Conservation (phyloP, 1,140 invertebrate genomes). For the Calycopis cecrops region DNA sequence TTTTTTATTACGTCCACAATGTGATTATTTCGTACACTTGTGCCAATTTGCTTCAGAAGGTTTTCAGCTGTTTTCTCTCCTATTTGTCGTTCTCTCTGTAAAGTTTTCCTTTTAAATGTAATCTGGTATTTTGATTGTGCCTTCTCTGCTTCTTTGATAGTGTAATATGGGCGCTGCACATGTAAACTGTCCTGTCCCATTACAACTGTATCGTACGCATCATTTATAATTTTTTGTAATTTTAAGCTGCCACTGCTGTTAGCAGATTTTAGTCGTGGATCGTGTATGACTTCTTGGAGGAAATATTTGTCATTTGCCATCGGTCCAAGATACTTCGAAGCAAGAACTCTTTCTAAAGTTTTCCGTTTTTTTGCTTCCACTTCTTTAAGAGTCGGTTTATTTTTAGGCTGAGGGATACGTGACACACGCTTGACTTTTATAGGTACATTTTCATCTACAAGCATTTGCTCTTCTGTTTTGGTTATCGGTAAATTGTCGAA, state of each 20-base stretch:
- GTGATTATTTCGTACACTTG: constrained; percentile 37
- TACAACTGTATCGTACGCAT: constrained; percentile 62
- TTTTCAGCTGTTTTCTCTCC: constrained; percentile 64
- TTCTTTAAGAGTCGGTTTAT: constrained; percentile 56
- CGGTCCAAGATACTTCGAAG: constrained; percentile 74
- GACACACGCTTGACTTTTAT: constrained; percentile 49
- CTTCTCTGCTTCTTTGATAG: constrained; percentile 73
- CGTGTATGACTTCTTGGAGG: constrained; percentile 58
- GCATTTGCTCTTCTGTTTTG: constrained; percentile 47
- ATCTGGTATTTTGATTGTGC: constrained; percentile 64
- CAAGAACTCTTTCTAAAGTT: constrained; percentile 63
- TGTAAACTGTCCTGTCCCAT: constrained; percentile 73
- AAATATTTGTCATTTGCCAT: constrained; percentile 76
- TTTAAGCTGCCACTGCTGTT: constrained; percentile 64
- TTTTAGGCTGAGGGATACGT: constrained; percentile 51
- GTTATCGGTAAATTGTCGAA: constrained; percentile 62
- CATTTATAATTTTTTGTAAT: constrained; percentile 55
- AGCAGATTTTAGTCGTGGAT: constrained; percentile 63
- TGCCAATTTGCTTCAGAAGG: constrained; percentile 54
- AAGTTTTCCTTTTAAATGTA: constrained; percentile 59
- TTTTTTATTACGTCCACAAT: constrained; percentile 60
- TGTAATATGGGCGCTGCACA: constrained; percentile 73
- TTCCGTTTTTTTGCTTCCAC: constrained; percentile 65
- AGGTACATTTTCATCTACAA: constrained; percentile 44
- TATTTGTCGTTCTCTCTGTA: constrained; percentile 58